Conservation (phyloP, 2,113 vertebrate species). For the Petromus typicus region DNA sequence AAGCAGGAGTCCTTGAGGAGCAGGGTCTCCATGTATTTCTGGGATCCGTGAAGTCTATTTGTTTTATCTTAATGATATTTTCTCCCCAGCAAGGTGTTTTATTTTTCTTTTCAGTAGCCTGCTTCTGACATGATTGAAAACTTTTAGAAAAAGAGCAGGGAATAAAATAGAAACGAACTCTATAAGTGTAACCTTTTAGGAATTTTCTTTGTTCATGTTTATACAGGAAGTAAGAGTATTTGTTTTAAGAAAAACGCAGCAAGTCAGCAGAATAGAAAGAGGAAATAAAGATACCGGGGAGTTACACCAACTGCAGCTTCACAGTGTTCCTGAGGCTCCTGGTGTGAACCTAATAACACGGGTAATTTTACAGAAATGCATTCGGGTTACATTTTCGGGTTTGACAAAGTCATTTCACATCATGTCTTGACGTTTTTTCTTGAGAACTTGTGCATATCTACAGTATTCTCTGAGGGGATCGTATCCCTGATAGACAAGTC, state of each 20-base stretch:
- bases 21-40: accelerated
- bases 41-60: background rate
- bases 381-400: background rate
- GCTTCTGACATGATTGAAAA: background rate
- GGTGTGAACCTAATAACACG: background rate
- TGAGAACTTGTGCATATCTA: background rate
- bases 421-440: accelerated
- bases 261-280: background rate
- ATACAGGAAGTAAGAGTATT: background rate
- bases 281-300: background rate
- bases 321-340: background rate
- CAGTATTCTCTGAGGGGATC: background rate
- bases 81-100: background rate
- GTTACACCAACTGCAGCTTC: background rate
- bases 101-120: background rate
- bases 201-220: background rate
- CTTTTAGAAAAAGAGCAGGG: background rate
- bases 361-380: background rate
- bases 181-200: background rate
- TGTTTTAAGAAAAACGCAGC: conserved; percentile 1
- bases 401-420: background rate
- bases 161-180: background rate
- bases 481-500: background rate
- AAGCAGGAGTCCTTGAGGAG: accelerated
- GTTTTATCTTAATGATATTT: background rate